phyloP scores from a whole-genome alignment of 2,113 vertebrate species.

The Microtus richardsoni region DNA sequence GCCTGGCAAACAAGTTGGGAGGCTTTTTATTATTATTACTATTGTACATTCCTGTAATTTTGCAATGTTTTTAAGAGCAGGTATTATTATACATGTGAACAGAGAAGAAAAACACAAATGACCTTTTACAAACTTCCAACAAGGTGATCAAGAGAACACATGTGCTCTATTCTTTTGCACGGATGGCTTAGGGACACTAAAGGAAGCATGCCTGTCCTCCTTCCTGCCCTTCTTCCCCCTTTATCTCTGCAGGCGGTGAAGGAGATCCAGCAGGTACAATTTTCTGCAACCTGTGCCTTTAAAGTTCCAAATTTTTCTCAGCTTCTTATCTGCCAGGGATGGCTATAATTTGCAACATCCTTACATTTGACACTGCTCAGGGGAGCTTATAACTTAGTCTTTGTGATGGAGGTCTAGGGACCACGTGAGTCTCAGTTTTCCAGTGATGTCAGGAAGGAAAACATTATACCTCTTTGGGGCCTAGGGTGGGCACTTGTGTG shows the following conservation, averaged over 20 bases:
- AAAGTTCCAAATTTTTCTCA: constrained; percentile 6
- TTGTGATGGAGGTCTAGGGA: neutral
- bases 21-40: neutral
- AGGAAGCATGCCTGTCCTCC: neutral
- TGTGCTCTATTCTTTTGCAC: constrained; percentile 17
- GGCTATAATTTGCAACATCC: neutral
- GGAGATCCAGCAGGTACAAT: constrained; percentile 5
- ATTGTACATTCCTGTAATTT: neutral
- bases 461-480: neutral
- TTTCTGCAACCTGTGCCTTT: constrained; percentile 28
- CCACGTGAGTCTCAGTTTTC: constrained; percentile 14
- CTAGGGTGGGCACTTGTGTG: neutral
- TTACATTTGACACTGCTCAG: neutral
- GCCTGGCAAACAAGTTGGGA: neutral
- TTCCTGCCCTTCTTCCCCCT: neutral
- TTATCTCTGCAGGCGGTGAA: constrained; percentile 5
- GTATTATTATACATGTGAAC: constrained; percentile 29
- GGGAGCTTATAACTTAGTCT: neutral
- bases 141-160: neutral
- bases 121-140: neutral
- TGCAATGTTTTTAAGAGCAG: constrained; percentile 42
- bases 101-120: neutral
- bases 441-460: constrained; percentile 37
- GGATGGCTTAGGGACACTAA: neutral
- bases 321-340: constrained; percentile 27